Base-by-base conservation (phyloP, 2,797 vertebrate species). In the Sebastolobus alascanus region DNA sequence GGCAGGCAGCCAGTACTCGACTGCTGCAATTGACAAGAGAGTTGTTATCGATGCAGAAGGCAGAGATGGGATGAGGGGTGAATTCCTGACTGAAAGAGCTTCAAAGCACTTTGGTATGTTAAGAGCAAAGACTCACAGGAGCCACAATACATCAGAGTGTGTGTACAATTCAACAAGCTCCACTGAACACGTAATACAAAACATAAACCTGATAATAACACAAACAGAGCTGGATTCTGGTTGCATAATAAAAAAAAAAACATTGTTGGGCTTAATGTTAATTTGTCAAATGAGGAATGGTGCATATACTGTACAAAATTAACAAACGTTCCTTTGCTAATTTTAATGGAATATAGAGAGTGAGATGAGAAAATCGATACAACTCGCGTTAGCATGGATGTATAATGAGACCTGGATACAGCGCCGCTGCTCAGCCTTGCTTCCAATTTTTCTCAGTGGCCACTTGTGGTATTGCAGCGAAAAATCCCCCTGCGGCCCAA, bases 11-110 rank as follows among this genome's bases (percentile, higher is more conserved):
- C n/a, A 29, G 76, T 29, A 31, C 61, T 80, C 20, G 54, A 70
- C 79, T 63, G 50, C 55, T 16, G 16, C 67, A 33, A 81, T 73
- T 85, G 83, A 84, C 79, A 74, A 77, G 64, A 80, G 85, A 69
- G 84, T 72, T 85, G 88, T 89, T 92, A 88, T 91, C 46, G 75
- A 92, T 84, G 82, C 81, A 83, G 73, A 68, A 75, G 65, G 31
- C 72, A 69, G 82, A 76, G 76, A 86, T 79, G 67, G 81, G 86
- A 84, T 84, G 80, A 87, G 61, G 60, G 68, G 58, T 66, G 73
- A 83, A 88, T 87, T 87, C 81, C 65, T 83, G 79, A 82, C 89
- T 73, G 68, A 77, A 84, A 74, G 74, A 68, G 73, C 60, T 84
- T 79, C 46, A 75, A 68, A 86, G 61, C 13, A 55, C 46, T 22